Percentiles rank a stretch among this genome's conserved stretches.
Conservation (phyloP, 2,888 invertebrate species). For the Actias luna region DNA sequence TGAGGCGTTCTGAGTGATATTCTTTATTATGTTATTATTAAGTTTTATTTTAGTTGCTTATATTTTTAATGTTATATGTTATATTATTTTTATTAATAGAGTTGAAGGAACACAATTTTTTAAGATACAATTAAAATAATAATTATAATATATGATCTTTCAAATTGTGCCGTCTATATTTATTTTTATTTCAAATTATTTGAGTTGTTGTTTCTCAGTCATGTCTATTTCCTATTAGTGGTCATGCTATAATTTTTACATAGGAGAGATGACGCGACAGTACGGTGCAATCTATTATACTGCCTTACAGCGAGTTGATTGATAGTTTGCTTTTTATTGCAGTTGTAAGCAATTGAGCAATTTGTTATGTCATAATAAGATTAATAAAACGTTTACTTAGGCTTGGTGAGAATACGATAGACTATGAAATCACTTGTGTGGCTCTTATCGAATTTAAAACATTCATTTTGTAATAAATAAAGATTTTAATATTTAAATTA, state of each 20-base stretch:
- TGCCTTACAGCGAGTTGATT: conserved; percentile 21
- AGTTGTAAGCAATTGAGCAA: neutral
- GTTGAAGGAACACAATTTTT: too few species aligned
- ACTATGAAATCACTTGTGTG: too few species aligned
- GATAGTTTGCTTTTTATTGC: conserved; percentile 46
- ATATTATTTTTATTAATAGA: too few species aligned
- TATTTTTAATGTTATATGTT: too few species aligned
- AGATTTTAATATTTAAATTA: neutral
- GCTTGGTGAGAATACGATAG: neutral
- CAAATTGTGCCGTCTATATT: too few species aligned
- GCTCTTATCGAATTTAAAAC: too few species aligned
- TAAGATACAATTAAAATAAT: too few species aligned
- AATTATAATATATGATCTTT: too few species aligned
- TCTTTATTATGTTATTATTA: neutral
- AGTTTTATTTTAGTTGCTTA: neutral
- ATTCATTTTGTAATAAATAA: too few species aligned
- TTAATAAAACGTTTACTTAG: conserved; percentile 17
- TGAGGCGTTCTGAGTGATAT: neutral
- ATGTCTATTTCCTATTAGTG: neutral
- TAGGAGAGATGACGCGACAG: neutral
- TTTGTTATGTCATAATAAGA: conserved; percentile 6
- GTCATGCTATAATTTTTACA: neutral
- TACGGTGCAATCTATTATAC: neutral
- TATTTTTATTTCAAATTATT: neutral
- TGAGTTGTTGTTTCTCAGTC: neutral